Evolutionary conservation across 2,888 invertebrate species (phyloP).

Genomic region (Colostygia pectinataria): DNA sequence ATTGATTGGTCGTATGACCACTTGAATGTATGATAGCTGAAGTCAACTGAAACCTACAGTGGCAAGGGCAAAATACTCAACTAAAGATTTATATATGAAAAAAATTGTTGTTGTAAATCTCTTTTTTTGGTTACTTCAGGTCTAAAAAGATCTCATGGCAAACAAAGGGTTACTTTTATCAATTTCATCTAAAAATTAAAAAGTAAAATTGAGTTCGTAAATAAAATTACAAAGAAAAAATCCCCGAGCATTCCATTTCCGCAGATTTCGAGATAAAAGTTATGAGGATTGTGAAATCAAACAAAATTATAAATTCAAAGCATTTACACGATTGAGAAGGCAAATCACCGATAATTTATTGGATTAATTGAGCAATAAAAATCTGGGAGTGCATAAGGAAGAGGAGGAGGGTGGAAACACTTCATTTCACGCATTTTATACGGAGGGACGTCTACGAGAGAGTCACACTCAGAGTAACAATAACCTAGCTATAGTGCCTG

Average conservation of each 20-base stretch:
- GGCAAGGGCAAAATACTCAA: conserved; percentile 3
- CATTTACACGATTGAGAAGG: conserved; percentile 47
- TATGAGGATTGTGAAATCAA: conserved; percentile 17
- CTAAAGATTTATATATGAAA: background rate
- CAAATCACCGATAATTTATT: conserved; percentile 57
- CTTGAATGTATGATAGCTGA: conserved; percentile 41
- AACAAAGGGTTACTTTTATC: background rate
- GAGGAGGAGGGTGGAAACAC: conserved; percentile 66
- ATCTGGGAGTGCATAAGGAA: conserved; percentile 53
- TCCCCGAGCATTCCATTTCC: background rate
- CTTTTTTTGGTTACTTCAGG: too few species aligned
- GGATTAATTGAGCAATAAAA: conserved; percentile 76
- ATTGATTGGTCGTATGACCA: conserved; percentile 68
- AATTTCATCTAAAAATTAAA: too few species aligned
- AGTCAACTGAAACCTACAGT: conserved; percentile 12
- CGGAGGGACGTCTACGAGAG: conserved; percentile 41
- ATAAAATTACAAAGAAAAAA: background rate
- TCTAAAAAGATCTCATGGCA: background rate
- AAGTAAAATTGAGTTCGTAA: too few species aligned
- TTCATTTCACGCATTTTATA: conserved; percentile 81
- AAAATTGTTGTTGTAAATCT: background rate
- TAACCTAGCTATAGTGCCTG: background rate
- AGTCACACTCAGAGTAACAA: conserved; percentile 51
- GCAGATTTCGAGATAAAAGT: background rate
- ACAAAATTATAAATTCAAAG: conserved; percentile 47